A percentile compares a stretch with the other conserved stretches of the same genome.
Evolutionary conservation across 2,113 vertebrate genomes (phyloP).

Genomic region (Crotalus helleri): DNA sequence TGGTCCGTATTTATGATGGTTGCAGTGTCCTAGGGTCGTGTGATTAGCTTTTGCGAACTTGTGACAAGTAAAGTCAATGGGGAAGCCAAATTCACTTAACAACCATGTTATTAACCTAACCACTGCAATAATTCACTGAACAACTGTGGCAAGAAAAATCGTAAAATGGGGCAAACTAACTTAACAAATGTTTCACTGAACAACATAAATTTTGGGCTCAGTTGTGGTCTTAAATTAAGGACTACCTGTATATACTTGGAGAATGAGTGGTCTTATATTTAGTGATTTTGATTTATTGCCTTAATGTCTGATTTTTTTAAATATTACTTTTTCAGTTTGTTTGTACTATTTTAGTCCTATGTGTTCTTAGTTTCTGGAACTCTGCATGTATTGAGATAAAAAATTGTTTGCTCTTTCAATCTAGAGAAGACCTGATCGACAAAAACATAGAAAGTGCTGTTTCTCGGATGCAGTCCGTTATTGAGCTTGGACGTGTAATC

Average conservation of each 20-base stretch:
- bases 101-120: no score
- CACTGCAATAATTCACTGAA: no score
- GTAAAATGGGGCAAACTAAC: no score
- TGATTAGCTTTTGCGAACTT: no score
- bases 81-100: no score
- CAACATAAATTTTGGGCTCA: no score
- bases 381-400: neutral
- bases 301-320: constrained; percentile 4
- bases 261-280: neutral
- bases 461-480: constrained; percentile 94
- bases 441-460: constrained; percentile 89
- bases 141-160: no score
- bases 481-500: constrained; percentile 95
- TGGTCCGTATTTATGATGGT: no score
- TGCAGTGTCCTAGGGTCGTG: no score
- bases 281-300: neutral
- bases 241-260: neutral
- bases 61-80: no score
- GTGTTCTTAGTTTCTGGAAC: neutral
- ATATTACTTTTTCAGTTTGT: neutral
- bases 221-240: no score
- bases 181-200: no score
- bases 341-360: neutral
- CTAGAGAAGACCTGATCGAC: constrained; percentile 88
- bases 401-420: constrained; percentile 41